A percentile compares a stretch with the other conserved stretches of the same genome.
These are phyloP conservation scores for Ciconia stormi DNA, from an alignment of 2,113 vertebrate species.

Conservation along the genomic window DNA sequence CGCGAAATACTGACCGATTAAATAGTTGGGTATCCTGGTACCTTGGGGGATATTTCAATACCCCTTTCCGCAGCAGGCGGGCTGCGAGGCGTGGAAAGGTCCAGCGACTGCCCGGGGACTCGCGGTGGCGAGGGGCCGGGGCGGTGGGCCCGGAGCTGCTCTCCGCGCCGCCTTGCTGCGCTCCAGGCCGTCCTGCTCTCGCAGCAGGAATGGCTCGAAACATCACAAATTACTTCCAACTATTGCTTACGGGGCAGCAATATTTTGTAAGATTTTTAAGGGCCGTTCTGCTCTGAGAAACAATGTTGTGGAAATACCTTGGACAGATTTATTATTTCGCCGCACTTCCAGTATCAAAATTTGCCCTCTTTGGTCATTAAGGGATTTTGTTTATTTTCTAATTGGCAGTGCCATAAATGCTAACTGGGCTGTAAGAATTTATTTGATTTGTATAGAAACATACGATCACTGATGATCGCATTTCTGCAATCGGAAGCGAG, in stretches of 20 bases:
- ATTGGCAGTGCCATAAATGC: background rate
- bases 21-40: accelerated
- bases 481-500: background rate
- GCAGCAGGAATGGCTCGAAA: background rate
- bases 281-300: background rate
- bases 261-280: background rate
- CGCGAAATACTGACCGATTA: accelerated
- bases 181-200: accelerated
- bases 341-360: background rate
- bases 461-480: background rate
- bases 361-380: background rate
- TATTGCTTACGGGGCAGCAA: background rate
- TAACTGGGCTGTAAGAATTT: background rate
- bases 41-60: background rate
- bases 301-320: background rate
- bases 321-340: background rate
- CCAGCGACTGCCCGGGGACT: accelerated
- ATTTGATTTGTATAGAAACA: background rate
- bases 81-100: background rate
- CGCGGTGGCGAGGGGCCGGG: accelerated
- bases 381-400: conserved; percentile 1
- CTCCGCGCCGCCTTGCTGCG: background rate
- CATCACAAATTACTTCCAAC: background rate
- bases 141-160: background rate
- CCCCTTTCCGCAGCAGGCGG: background rate